These are phyloP conservation scores for Datnioides undecimradiatus DNA, from an alignment of 2,113 vertebrate species.

Conservation along the genomic window DNA sequence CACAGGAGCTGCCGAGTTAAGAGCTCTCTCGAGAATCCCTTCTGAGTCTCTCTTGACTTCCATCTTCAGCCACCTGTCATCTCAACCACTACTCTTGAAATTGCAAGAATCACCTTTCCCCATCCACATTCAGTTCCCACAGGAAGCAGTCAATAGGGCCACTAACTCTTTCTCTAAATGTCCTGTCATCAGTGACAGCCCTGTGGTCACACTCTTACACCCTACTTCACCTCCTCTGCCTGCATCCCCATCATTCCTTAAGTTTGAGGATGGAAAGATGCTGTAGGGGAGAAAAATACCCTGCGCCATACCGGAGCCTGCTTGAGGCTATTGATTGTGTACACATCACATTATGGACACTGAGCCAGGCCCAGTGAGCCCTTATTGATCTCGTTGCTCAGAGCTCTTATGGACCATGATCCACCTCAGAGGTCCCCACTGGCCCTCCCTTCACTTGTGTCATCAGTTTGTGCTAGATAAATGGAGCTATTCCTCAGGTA, in stretches of 20 bases:
- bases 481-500: constrained; percentile 71
- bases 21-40: constrained; percentile 42
- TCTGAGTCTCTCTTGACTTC: constrained; percentile 37
- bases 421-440: constrained; percentile 45
- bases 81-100: constrained; percentile 45
- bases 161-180: constrained; percentile 54
- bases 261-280: neutral
- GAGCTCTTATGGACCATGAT: constrained; percentile 64
- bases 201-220: constrained; percentile 12
- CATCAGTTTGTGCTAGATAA: constrained; percentile 63
- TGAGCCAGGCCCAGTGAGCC: constrained; percentile 44
- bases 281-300: constrained; percentile 49
- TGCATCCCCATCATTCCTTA: constrained; percentile 13
- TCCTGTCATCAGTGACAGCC: constrained; percentile 56
- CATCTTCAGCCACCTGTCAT: constrained; percentile 46
- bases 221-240: constrained; percentile 4
- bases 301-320: constrained; percentile 23
- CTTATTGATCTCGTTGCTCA: constrained; percentile 65
- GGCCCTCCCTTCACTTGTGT: constrained; percentile 32
- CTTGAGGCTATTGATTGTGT: constrained; percentile 67
- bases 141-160: constrained; percentile 35
- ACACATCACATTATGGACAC: constrained; percentile 67
- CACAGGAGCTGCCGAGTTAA: constrained; percentile 26
- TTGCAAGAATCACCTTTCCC: constrained; percentile 20
- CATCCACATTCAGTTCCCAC: constrained; percentile 27